Evolutionary conservation across 2,888 invertebrate species (phyloP).

Genomic region (Dicycla oo): DNA sequence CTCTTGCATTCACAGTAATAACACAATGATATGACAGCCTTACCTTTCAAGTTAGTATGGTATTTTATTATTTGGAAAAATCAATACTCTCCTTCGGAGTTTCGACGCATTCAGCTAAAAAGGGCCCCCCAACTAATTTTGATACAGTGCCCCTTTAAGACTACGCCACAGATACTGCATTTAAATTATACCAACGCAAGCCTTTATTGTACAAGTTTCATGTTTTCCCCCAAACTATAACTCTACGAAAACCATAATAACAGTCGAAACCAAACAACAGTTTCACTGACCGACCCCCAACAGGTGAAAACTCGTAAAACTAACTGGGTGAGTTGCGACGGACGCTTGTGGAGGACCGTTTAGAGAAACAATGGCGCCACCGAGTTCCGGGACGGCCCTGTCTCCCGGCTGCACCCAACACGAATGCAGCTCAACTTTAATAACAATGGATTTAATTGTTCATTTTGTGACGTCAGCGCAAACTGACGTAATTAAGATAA

Average conservation of each 20-base stretch:
- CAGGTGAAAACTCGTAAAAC: slow-evolving; percentile 72
- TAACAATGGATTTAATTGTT: slow-evolving; percentile 63
- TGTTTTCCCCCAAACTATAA: slow-evolving; percentile 38
- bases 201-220: slow-evolving; percentile 27
- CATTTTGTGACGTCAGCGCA: slow-evolving; percentile 47
- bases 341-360: slow-evolving; percentile 70
- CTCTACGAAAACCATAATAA: slow-evolving; percentile 39
- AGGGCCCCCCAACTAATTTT: not conserved
- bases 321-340: slow-evolving; percentile 61
- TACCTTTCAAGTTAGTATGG: not conserved
- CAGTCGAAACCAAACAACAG: slow-evolving; percentile 50
- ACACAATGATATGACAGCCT: no score
- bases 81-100: not conserved
- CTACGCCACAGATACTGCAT: not conserved
- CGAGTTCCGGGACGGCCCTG: slow-evolving; percentile 60
- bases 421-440: slow-evolving; percentile 57
- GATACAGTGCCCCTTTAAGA: not conserved
- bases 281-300: slow-evolving; percentile 56
- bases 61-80: not conserved
- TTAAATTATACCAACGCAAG: slow-evolving; percentile 25
- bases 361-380: slow-evolving; percentile 75
- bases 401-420: slow-evolving; percentile 57
- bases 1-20: not conserved
- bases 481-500: slow-evolving; percentile 52
- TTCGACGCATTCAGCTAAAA: not conserved